Conservation (phyloP, 2,113 vertebrate genomes). For the Felis chaus region DNA sequence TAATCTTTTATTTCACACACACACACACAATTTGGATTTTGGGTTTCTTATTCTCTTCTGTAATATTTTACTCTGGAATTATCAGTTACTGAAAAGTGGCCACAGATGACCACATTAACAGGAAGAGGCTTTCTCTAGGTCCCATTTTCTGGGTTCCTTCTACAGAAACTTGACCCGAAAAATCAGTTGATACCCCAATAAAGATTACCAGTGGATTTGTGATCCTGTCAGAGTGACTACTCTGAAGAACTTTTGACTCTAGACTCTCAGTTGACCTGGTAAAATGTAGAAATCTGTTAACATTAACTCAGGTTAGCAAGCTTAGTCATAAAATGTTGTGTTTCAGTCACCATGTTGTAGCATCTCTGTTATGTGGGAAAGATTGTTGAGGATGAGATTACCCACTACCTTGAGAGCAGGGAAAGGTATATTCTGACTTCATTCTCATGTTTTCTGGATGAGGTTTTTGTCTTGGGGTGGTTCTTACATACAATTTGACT, state of each 20-base stretch:
- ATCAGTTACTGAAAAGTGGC: slow-evolving; percentile 40
- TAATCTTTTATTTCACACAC: not conserved
- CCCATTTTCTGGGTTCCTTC: slow-evolving; percentile 48
- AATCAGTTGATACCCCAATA: not conserved
- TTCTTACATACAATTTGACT: slow-evolving; percentile 33
- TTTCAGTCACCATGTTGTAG: slow-evolving; percentile 30
- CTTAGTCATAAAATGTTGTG: slow-evolving; percentile 32
- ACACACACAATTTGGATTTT: slow-evolving; percentile 32
- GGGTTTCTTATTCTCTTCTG: not conserved
- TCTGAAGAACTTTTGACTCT: slow-evolving; percentile 36
- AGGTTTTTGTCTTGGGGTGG: slow-evolving; percentile 35
- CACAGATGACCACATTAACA: not conserved
- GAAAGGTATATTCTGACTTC: slow-evolving; percentile 37
- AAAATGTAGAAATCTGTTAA: slow-evolving; percentile 43
- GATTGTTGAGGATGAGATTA: slow-evolving; percentile 9
- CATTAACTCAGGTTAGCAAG: slow-evolving; percentile 32
- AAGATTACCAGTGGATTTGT: slow-evolving; percentile 10
- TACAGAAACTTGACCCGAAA: slow-evolving; percentile 26
- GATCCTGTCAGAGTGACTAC: slow-evolving; percentile 20
- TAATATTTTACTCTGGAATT: slow-evolving; percentile 38
- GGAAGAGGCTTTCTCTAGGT: slow-evolving; percentile 17
- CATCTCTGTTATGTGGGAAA: slow-evolving; percentile 39
- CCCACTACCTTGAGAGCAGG: not conserved
- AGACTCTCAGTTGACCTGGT: not conserved
- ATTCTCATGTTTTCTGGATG: slow-evolving; percentile 31